A percentile compares a stretch with the other conserved stretches of the same genome.
Conservation (phyloP, 1,140 invertebrate species). For the Papilio polytes region DNA sequence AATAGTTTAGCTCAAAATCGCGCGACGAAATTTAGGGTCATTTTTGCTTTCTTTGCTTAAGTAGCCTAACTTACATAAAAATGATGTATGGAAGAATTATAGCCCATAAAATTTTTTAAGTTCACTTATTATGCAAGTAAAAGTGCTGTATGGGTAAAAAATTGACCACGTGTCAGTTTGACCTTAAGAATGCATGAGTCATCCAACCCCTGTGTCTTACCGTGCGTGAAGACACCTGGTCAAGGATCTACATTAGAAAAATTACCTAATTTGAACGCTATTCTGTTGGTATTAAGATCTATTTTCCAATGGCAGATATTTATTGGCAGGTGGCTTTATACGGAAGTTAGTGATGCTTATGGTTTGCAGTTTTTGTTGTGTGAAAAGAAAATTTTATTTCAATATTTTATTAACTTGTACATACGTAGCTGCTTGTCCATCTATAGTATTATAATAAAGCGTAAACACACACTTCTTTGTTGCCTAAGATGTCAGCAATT, state of each 20-base stretch:
- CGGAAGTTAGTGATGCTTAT: slow-evolving; percentile 11
- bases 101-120: no score
- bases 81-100: no score
- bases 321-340: neutral
- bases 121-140: neutral
- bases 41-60: no score
- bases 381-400: neutral
- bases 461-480: no score
- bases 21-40: no score
- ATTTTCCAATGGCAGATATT: neutral
- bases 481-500: no score
- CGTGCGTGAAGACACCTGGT: slow-evolving; percentile 33
- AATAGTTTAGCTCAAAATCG: no score
- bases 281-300: neutral
- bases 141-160: neutral
- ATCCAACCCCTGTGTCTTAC: slow-evolving; percentile 28
- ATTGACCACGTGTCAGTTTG: slow-evolving; percentile 16
- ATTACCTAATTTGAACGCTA: neutral
- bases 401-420: neutral
- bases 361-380: neutral
- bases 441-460: no score
- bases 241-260: neutral
- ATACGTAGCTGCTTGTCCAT: no score
- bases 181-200: slow-evolving; percentile 29
- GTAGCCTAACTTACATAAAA: no score